These are phyloP conservation scores for Tapirus indicus DNA, from an alignment of 2,797 vertebrate genomes.

Conservation along the genomic window DNA sequence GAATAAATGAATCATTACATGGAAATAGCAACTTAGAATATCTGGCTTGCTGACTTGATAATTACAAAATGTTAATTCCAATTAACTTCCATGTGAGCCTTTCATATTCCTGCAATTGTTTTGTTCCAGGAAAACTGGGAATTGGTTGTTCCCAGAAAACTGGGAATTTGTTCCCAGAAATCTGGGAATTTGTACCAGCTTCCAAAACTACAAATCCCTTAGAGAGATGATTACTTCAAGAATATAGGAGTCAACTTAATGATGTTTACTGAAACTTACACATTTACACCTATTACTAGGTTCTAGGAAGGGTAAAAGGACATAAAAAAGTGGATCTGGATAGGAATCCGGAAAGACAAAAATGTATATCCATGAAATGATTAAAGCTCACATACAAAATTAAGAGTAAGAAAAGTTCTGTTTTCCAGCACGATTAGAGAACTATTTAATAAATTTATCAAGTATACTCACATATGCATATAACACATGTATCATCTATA, in stretches of 20 bases:
- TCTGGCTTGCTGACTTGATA: neutral
- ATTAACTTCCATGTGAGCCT: slow-evolving; percentile 36
- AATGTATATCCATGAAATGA: neutral
- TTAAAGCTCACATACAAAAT: slow-evolving; percentile 16
- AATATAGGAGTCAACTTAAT: neutral
- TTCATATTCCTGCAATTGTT: slow-evolving; percentile 16
- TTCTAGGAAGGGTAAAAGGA: neutral
- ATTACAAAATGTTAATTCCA: slow-evolving; percentile 33
- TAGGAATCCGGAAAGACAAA: neutral
- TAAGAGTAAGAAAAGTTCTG: neutral
- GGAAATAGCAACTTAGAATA: slow-evolving; percentile 2
- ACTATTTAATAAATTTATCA: slow-evolving; percentile 43
- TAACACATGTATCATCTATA: neutral
- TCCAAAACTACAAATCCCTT: neutral
- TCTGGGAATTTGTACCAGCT: neutral
- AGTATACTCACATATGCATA: neutral
- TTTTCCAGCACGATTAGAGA: slow-evolving; percentile 30
- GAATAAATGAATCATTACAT: slow-evolving; percentile 5
- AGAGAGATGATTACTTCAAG: slow-evolving; percentile 14
- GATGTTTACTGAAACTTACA: neutral
- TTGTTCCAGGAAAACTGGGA: neutral
- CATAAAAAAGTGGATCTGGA: slow-evolving; percentile 13
- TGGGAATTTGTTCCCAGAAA: neutral
- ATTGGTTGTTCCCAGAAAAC: slow-evolving; percentile 31
- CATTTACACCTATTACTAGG: neutral